Conservation (phyloP, 2,113 vertebrate species). For the Mormyrus iriodes region DNA sequence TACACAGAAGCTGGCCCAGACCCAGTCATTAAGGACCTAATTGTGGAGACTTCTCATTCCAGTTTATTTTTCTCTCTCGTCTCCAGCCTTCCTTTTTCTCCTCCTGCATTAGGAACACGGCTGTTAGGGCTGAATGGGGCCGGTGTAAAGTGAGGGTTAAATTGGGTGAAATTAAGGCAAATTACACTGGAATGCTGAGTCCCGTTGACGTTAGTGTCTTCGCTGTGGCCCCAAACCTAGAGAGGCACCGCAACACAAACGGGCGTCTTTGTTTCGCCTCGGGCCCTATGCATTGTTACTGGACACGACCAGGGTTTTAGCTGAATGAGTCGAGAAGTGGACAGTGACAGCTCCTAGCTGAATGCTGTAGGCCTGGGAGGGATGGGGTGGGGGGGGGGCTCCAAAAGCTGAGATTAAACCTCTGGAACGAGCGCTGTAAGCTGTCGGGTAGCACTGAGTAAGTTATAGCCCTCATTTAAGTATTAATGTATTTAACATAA, state of each 20-base stretch:
- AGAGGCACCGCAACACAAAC: neutral
- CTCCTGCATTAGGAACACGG: constrained; percentile 76
- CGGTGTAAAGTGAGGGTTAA: constrained; percentile 89
- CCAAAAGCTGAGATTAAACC: neutral
- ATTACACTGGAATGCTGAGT: constrained; percentile 87
- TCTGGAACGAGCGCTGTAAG: neutral
- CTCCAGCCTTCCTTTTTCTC: constrained; percentile 47
- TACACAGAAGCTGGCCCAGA: constrained; percentile 76
- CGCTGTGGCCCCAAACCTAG: constrained; percentile 62
- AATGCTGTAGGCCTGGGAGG: neutral
- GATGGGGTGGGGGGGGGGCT: neutral
- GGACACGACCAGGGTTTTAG: neutral
- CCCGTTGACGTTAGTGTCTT: constrained; percentile 70
- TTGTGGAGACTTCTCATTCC: constrained; percentile 86
- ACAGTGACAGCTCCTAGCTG: neutral
- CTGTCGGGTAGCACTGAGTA: neutral
- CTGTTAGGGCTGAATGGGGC: constrained; percentile 88
- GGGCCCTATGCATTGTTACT: neutral
- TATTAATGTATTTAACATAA: neutral
- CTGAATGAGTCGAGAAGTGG: neutral
- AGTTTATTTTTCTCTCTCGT: constrained; percentile 26
- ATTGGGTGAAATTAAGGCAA: constrained; percentile 97
- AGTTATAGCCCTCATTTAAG: neutral
- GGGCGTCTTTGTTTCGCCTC: neutral
- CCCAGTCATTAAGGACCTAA: constrained; percentile 87